Evolutionary conservation across 1,140 invertebrate species (phyloP).

Genomic region (Diplogasteroides magnus): DNA sequence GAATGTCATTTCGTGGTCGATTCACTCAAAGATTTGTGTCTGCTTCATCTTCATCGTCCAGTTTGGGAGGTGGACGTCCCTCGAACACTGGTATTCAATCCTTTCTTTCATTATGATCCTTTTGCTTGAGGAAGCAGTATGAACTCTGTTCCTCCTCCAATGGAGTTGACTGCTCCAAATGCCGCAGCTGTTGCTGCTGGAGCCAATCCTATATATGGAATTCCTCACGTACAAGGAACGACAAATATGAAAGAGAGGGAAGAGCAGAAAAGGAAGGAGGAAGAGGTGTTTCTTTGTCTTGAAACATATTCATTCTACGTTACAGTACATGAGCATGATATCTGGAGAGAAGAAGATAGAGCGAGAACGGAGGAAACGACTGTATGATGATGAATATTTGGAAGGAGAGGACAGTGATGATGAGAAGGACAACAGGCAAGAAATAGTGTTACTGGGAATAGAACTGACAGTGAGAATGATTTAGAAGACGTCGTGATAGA

Average conservation of each 20-base stretch:
- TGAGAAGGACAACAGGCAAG: conserved; percentile 21
- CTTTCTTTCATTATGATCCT: too few relatives aligned
- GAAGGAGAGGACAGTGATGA: conserved; percentile 46
- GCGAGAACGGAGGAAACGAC: conserved; percentile 14
- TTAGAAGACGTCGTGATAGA: too few relatives aligned
- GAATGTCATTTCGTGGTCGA: too few relatives aligned
- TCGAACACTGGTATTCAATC: too few relatives aligned
- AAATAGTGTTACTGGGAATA: too few relatives aligned
- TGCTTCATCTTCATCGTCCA: too few relatives aligned
- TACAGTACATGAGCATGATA: conserved; percentile 21
- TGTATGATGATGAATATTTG: conserved; percentile 44
- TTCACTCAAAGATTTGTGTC: too few relatives aligned
- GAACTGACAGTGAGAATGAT: too few relatives aligned
- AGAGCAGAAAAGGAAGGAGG: conserved; percentile 21
- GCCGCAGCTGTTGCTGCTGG: conserved; percentile 1
- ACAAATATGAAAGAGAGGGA: too few relatives aligned
- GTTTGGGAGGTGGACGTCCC: too few relatives aligned
- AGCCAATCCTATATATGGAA: not conserved
- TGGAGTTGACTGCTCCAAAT: conserved; percentile 3
- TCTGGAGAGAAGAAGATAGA: conserved; percentile 14
- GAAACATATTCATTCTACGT: not conserved
- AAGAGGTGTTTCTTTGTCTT: conserved; percentile 15
- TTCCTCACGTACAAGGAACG: not conserved
- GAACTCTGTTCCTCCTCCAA: conserved; percentile 4
- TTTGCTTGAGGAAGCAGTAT: too few relatives aligned